Conservation (phyloP, 2,113 vertebrate genomes). For the Brachyhypopomus occidentalis region DNA sequence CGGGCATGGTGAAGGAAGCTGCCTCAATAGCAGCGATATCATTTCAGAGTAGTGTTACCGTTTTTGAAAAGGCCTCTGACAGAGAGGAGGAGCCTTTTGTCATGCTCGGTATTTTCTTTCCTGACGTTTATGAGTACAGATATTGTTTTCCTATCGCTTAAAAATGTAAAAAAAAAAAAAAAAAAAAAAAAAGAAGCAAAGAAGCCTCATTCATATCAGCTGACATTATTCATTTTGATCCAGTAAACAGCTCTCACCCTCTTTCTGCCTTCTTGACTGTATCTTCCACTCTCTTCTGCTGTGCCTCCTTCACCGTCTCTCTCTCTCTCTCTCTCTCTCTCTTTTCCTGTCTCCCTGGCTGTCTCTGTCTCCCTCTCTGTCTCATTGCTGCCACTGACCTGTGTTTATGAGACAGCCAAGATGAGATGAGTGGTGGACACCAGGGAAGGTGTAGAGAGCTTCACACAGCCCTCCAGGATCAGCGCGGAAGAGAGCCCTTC, state of each 20-base stretch:
- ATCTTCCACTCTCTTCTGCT: no score
- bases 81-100: not conserved
- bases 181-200: no score
- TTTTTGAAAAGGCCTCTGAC: not conserved
- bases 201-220: not conserved
- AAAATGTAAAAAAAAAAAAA: no score
- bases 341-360: not conserved
- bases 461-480: not conserved
- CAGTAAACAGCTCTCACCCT: no score
- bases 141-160: not conserved
- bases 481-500: not conserved
- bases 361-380: not conserved
- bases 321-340: not conserved
- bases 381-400: not conserved
- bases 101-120: not conserved
- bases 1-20: not conserved
- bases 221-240: not conserved
- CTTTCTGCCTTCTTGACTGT: no score
- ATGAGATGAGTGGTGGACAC: not conserved
- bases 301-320: not conserved
- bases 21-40: not conserved
- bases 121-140: not conserved
- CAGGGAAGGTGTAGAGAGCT: not conserved
- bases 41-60: conserved; percentile 8
- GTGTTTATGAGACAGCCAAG: not conserved